These are phyloP conservation scores for Anhinga anhinga DNA, from an alignment of 2,113 vertebrate genomes.

Conservation along the genomic window DNA sequence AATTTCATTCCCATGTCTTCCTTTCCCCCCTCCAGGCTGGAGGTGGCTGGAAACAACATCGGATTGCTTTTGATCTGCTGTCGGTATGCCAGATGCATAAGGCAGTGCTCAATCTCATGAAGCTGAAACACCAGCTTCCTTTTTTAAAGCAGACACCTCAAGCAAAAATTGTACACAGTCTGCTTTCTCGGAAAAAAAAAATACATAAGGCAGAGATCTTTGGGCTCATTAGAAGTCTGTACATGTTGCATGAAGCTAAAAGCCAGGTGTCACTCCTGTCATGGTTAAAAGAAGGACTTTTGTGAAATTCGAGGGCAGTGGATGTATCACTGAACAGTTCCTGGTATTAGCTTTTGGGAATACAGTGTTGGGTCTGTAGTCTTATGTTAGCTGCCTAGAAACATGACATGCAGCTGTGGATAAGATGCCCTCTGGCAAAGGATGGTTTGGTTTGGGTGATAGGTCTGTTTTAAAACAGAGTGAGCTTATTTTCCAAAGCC, in stretches of 20 bases:
- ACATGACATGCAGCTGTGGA: fast-evolving
- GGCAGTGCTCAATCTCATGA: background rate
- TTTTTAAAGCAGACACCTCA: background rate
- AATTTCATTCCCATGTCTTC: background rate
- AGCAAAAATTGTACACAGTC: background rate
- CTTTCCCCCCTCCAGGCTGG: background rate
- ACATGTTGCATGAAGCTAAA: background rate
- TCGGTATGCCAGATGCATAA: no score
- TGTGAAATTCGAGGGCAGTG: background rate
- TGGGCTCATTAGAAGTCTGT: background rate
- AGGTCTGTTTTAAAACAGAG: background rate
- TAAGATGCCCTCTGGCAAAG: background rate
- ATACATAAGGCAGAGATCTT: background rate
- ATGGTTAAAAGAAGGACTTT: background rate
- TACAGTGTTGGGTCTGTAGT: fast-evolving
- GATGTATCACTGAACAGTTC: background rate
- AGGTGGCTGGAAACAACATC: background rate
- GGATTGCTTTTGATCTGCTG: background rate
- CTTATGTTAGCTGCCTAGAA: background rate
- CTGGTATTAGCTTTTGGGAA: background rate
- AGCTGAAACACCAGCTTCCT: background rate
- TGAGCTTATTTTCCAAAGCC: background rate
- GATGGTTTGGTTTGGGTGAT: background rate
- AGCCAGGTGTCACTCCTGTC: background rate
- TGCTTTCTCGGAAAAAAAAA: background rate